Evolutionary conservation across 2,888 invertebrate species (phyloP).

Genomic region (Saturnia japonica): DNA sequence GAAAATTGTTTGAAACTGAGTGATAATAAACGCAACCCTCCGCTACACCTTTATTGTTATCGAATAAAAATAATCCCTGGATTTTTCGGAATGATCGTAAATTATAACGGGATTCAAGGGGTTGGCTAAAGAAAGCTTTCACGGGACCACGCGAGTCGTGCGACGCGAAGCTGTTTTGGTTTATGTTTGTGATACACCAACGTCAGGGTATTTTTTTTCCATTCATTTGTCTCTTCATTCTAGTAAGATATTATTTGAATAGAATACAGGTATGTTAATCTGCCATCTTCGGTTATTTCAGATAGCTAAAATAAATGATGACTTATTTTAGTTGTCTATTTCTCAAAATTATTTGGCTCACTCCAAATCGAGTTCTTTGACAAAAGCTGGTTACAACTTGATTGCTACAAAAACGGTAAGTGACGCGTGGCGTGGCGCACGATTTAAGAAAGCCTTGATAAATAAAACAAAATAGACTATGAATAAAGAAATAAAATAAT

Average conservation of each 20-base stretch:
- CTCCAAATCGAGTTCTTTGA: too few relatives aligned
- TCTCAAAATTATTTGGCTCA: too few relatives aligned
- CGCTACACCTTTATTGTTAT: slow-evolving; percentile 79
- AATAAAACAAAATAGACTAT: too few relatives aligned
- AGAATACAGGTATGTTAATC: not conserved
- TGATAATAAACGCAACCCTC: slow-evolving; percentile 82
- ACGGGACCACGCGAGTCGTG: slow-evolving; percentile 34
- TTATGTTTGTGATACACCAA: not conserved
- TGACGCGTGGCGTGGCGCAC: too few relatives aligned
- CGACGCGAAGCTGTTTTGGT: slow-evolving; percentile 21
- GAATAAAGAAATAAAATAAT: too few relatives aligned
- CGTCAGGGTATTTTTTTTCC: not conserved
- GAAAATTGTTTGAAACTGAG: slow-evolving; percentile 69
- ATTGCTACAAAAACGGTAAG: too few relatives aligned
- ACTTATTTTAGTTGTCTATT: too few relatives aligned
- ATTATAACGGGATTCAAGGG: slow-evolving; percentile 74
- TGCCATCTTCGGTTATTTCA: not conserved
- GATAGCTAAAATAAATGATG: not conserved
- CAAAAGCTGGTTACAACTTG: too few relatives aligned
- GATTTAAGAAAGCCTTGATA: too few relatives aligned
- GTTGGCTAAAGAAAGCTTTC: slow-evolving; percentile 51
- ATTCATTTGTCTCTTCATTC: not conserved
- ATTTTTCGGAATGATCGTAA: slow-evolving; percentile 81
- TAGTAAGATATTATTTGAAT: not conserved
- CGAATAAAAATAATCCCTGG: slow-evolving; percentile 81